phyloP scores from a whole-genome alignment of 2,888 invertebrate species.

The Cataglyphis albicans region DNA sequence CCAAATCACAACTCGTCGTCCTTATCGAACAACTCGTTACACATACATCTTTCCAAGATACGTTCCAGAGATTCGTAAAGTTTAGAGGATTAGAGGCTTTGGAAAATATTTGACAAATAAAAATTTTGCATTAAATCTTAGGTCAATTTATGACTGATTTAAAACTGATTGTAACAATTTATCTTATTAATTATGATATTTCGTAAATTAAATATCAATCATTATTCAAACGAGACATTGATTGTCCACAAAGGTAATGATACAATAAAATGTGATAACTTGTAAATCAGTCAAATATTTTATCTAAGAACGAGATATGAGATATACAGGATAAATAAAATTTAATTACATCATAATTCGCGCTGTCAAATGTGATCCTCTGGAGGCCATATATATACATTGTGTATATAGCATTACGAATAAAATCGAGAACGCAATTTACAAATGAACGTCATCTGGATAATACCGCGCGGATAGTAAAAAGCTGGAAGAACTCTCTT shows the following conservation, averaged over 20 bases:
- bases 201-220: background rate
- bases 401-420: conserved; percentile 7
- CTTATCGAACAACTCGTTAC: conserved; percentile 32
- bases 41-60: conserved; percentile 4
- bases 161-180: background rate
- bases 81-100: background rate
- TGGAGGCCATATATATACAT: background rate
- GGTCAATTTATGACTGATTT: background rate
- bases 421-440: conserved; percentile 58
- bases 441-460: conserved; percentile 71
- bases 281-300: background rate
- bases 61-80: background rate
- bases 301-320: background rate
- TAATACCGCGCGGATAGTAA: conserved; percentile 55
- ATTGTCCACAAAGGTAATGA: background rate
- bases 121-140: conserved; percentile 4
- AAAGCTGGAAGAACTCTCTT: conserved; percentile 57
- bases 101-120: background rate
- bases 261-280: background rate
- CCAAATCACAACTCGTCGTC: conserved; percentile 50
- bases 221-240: too few species aligned
- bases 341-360: background rate
- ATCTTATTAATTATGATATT: background rate
- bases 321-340: background rate
- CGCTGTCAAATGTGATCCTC: conserved; percentile 9